Conservation (phyloP, 92 coral and sea anemone species). For the Ricordea florida region DNA sequence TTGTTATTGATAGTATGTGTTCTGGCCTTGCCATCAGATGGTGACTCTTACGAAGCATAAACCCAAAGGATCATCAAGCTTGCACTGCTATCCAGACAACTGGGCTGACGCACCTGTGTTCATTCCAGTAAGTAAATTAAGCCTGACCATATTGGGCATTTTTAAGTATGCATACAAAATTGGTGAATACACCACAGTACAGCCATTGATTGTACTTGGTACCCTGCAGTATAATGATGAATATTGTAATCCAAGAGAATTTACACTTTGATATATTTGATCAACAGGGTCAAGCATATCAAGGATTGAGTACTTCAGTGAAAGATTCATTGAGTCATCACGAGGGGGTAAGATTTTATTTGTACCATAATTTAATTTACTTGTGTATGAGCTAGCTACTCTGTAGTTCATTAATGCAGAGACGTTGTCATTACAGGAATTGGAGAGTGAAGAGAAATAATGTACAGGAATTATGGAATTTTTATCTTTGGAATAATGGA, state of each 20-base stretch:
- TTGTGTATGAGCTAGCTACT: no score
- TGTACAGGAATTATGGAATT: no score
- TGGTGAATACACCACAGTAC: no score
- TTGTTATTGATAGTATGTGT: background rate
- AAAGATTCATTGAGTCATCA: background rate
- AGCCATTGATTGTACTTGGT: no score
- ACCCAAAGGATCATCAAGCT: conserved; percentile 19
- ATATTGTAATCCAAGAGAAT: no score
- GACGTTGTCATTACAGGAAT: no score
- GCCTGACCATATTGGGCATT: no score
- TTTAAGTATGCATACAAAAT: no score
- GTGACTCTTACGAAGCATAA: conserved; percentile 62
- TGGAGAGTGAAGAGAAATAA: no score
- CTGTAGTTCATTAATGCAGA: no score
- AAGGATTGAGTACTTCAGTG: conserved; percentile 1
- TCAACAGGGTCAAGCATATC: conserved; percentile 30
- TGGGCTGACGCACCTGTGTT: conserved; percentile 91
- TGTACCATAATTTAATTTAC: background rate
- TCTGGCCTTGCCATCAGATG: conserved; percentile 34
- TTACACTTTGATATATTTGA: background rate
- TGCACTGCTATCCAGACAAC: conserved; percentile 43
- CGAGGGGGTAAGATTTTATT: background rate
- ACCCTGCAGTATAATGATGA: no score
- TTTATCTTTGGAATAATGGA: no score
- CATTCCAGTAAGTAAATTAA: conserved; percentile 69